Evolutionary conservation across 2,797 vertebrate genomes (phyloP), one percentile per base, ranked within the genome.

Genomic region (Pseudomugil tenellus): DNA sequence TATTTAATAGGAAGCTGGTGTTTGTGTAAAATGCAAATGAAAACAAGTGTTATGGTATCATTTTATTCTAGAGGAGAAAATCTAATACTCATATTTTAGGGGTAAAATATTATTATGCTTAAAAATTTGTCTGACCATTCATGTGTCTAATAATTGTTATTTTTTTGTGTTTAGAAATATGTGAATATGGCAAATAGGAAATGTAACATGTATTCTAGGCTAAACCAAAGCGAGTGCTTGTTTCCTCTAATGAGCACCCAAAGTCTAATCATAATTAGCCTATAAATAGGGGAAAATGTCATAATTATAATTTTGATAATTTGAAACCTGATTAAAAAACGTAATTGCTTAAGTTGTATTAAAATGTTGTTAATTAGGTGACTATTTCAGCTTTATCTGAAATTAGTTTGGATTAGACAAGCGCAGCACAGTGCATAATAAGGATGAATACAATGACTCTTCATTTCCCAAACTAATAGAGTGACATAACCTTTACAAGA

Each of bases 401-500:
- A 57, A 55, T 74, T 51, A 51, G 6, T 53, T 43, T 23, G 51
- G n/a, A 11, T 25, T 31, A 59, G 54, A 75, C 57, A 17, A 55
- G 9, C 58, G 21, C 49, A 32, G 55, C 17, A 17, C 32, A 10
- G 3, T 9, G 26, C 32, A 70, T 48, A 19, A 41, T 51, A 58
- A 25, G 48, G 28, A 23, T 11, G 25, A 43, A 16, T 11, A 41
- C 3, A 59, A 35, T 56, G 52, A 61, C 21, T 62, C 58, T 31
- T 23, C 13, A 26, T 63, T 54, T 26, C 6, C 16, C 7, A 49
- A 14, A 16, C n/a, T 6, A 39, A 62, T 56, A 46, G 11, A 59
- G 23, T 19, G 37, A 14, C 23, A 21, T 23, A 25, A 46, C 60
- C 39, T 55, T 60, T 6, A 49, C 28, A 49, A 48, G 43, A 49